These are phyloP conservation scores for Dichetophora obliterata DNA, from an alignment of 2,888 invertebrate genomes.

Conservation along the genomic window DNA sequence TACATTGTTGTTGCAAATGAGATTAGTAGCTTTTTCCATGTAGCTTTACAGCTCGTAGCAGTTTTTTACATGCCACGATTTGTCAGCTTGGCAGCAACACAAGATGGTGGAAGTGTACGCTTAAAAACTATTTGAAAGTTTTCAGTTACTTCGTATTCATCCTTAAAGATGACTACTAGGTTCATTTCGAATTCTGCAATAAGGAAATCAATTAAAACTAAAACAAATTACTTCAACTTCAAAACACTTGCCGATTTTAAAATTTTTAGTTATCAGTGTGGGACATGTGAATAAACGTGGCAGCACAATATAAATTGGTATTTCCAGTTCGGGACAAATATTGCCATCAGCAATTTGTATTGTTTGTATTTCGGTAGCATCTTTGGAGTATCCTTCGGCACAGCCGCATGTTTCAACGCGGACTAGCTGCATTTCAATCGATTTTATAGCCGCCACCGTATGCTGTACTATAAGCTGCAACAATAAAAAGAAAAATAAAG, in stretches of 20 bases:
- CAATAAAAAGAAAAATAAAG: conserved; percentile 12
- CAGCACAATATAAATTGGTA: conserved; percentile 96
- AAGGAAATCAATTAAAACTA: conserved; percentile 43
- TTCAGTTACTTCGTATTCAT: conserved; percentile 93
- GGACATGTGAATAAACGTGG: conserved; percentile 96
- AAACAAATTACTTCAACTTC: conserved; percentile 21
- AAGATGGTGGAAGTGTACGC: conserved; percentile 53
- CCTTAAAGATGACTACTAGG: conserved; percentile 91
- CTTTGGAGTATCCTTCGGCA: conserved; percentile 89
- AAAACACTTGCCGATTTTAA: conserved; percentile 86
- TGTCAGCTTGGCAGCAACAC: conserved; percentile 48
- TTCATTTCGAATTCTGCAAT: conserved; percentile 92
- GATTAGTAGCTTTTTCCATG: neutral
- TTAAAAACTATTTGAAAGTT: conserved; percentile 78
- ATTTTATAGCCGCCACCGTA: conserved; percentile 87
- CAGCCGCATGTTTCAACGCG: conserved; percentile 96
- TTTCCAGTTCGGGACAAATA: conserved; percentile 81
- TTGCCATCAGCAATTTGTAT: conserved; percentile 97
- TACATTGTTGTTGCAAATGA: neutral
- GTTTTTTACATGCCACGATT: conserved; percentile 48
- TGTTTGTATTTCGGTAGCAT: conserved; percentile 98
- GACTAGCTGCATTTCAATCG: conserved; percentile 93
- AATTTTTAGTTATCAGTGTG: conserved; percentile 88
- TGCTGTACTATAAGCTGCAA: conserved; percentile 81
- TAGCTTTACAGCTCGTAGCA: too few species aligned